These are phyloP conservation scores for Andrena marginata DNA, from an alignment of 2,888 invertebrate species.

Conservation along the genomic window DNA sequence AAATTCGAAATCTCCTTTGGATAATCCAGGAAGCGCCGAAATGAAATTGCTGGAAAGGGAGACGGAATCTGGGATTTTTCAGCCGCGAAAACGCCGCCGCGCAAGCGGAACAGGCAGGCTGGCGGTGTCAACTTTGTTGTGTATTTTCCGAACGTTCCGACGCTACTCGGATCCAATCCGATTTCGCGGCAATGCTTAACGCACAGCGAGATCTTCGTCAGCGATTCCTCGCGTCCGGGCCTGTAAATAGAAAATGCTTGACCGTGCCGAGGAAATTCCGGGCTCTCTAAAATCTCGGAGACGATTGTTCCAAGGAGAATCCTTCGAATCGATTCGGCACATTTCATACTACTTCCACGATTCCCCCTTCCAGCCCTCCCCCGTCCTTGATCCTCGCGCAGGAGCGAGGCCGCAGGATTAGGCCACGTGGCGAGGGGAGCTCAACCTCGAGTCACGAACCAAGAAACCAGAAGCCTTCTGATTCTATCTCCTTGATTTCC, in stretches of 20 bases:
- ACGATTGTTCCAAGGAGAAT: neutral
- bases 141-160: neutral
- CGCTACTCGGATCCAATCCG: neutral
- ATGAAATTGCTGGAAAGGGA: neutral
- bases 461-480: constrained; percentile 44
- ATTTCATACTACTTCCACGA: neutral
- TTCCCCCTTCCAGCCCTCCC: neutral
- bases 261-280: too few species aligned
- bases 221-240: too few species aligned
- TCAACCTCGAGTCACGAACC: constrained; percentile 66
- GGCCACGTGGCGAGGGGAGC: constrained; percentile 46
- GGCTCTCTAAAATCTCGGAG: too few species aligned
- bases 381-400: constrained; percentile 49
- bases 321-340: constrained; percentile 9
- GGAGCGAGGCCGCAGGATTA: constrained; percentile 53
- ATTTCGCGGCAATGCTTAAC: too few species aligned
- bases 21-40: constrained; percentile 3
- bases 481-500: constrained; percentile 54
- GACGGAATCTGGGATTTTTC: constrained; percentile 4
- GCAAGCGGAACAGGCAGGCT: too few species aligned
- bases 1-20: constrained; percentile 27
- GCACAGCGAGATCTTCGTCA: too few species aligned
- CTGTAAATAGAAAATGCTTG: too few species aligned
- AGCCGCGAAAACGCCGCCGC: neutral
- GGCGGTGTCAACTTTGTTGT: too few species aligned